Evolutionary conservation across 2,113 vertebrate species (phyloP), one percentile per base, ranked within the genome.

Genomic region (Ophthalmolycus amberensis): DNA sequence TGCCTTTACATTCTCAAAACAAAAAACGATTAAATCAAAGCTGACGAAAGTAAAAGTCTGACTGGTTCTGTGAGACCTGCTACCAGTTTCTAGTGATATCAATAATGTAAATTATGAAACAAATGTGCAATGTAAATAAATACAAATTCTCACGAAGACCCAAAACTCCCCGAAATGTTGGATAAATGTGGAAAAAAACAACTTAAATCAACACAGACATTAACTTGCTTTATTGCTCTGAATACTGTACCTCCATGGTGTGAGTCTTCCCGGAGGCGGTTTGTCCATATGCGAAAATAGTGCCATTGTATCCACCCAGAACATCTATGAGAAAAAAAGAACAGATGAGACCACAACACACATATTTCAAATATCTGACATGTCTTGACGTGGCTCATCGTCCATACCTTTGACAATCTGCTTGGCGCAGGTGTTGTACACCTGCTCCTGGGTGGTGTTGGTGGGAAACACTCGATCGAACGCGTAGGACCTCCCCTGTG

Each of bases 191-290:
- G 18, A 11, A 27, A 22, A 70, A 44, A 48, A 34, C 4, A 48
- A 63, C 27, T 15, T 59, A 56, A 56, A 56, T 56, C n/a, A 58
- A 58, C 10, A 8, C 25, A 46, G 9, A 58, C 54, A 58, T 27
- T 25, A 58, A 58, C n/a, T 11, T 9, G 38, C 8, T 34, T 6
- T 7, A 12, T 9, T 66, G 37, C 6, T 38, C 14, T 52, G 9
- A 34, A 64, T 12, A 22, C 32, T 75, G 6, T 93, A 97, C 97
- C 96, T 98, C 97, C 97, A 99, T 98, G 85, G 97, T 99, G 86
- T 99, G 97, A 66, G 97, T 99, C 92, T 99, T 99, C 86, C 97
- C 97, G 9, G 97, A 99, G n/a, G 97, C 95, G 0, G 97, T 99
- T 87, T 98, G 97, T 90, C 97, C 97, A 18, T 98, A 98, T 70